A percentile compares a stretch with the other conserved stretches of the same genome.
phyloP scores from a whole-genome alignment of 2,888 invertebrate genomes.

The Eubasilissa splendida region DNA sequence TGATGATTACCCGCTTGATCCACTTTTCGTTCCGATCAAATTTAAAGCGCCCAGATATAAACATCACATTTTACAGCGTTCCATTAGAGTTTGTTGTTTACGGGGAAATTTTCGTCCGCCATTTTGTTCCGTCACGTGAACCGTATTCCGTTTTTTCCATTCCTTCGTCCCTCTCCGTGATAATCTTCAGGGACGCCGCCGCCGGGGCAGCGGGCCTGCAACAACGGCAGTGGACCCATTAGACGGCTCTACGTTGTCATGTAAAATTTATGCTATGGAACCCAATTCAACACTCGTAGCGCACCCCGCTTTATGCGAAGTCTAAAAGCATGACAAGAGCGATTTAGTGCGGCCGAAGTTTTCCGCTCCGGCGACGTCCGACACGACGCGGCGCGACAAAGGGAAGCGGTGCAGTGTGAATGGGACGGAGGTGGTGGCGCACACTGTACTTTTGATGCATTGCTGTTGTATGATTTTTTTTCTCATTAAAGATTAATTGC shows the following conservation, averaged over 20 bases:
- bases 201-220: slow-evolving; percentile 18
- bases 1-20: slow-evolving; percentile 42
- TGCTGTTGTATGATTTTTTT: no score
- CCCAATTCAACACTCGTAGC: slow-evolving; percentile 57
- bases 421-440: no score
- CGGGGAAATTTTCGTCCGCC: slow-evolving; percentile 22
- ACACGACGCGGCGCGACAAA: neutral
- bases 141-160: slow-evolving; percentile 17
- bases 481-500: no score
- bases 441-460: no score
- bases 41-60: slow-evolving; percentile 43
- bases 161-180: slow-evolving; percentile 1
- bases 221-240: slow-evolving; percentile 46
- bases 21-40: slow-evolving; percentile 49
- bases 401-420: no score
- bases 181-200: slow-evolving; percentile 33
- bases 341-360: slow-evolving; percentile 54
- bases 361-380: slow-evolving; percentile 22
- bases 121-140: slow-evolving; percentile 22
- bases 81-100: slow-evolving; percentile 36
- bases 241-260: slow-evolving; percentile 51
- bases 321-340: slow-evolving; percentile 58
- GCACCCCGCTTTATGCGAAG: slow-evolving; percentile 49
- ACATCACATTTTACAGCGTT: slow-evolving; percentile 38
- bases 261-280: slow-evolving; percentile 57